Base-by-base conservation (phyloP, 2,888 invertebrate genomes). In the Rotaria sp. region DNA sequence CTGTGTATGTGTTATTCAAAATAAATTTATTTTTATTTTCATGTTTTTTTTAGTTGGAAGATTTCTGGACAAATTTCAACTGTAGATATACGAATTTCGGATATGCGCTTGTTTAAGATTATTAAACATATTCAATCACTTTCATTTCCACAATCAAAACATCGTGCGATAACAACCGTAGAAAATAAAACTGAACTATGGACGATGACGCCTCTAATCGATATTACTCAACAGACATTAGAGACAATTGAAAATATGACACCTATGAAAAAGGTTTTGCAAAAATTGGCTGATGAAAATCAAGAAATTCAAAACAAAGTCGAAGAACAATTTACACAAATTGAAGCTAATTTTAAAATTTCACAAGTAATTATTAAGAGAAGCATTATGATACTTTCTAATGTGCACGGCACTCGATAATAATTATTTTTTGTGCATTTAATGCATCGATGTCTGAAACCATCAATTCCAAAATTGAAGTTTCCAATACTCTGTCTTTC, bases 221-320 rank as follows among this genome's bases (percentile, higher is more conserved):
- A 67, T 67, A 67, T 5, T n/a, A 67, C 52, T 21, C 52, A 67
- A 18, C 13, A 30, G 35, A 67, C 67, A 67, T 67, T 30, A 18
- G 67, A 67, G 0, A 35, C 30, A 8, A 35, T 67, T 11, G 67
- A 67, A 11, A 11, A n/a, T 67, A 67, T 67, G 57, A n/a, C 57
- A 57, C 57, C 26, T 1, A 10, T 57, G 35, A n/a, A 67, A 30
- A 67, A 67, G 10, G 5, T 86, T 89, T 90, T 89, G 87, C 88
- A 52, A 89, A 90, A 18, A 89, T 89, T 85, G 88, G 89, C 89
- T 89, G 90, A 35, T 88, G 35, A 88, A 89, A 4, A 30, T 15
- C 30, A 67, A 26, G 11, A n/a, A 67, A 35, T 11, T 30, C 0
- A 18, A 18, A 13, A 30, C 3, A 3, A 52, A 52, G 5, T 24